Base-by-base conservation (phyloP, 2,888 invertebrate genomes). In the Clivina fossor region DNA sequence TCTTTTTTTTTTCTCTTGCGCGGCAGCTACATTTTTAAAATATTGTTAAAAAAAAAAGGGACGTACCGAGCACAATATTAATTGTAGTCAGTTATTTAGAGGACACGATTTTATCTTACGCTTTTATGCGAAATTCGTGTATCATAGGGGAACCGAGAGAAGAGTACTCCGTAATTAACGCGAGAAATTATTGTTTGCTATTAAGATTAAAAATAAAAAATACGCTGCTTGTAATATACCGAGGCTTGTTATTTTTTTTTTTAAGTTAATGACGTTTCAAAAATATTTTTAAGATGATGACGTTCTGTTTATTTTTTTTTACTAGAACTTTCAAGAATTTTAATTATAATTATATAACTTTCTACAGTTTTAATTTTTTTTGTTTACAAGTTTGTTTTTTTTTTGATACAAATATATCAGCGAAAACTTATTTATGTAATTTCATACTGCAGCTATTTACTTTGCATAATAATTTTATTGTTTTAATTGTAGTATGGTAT, bases 181-280 rank as follows among this genome's bases (percentile, higher is more conserved):
- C 15, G 18, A n/a, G 16, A 37, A 37, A 37, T 37, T 37, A 37
- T 37, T 37, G 37, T 37, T 16, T 37, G 37, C 7, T 37, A 7
- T 37, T 37, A 15, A 37, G 37, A 37, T 37, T 37, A 37, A 37
- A 37, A 16, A 3, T 11, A 15, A 3, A 35, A 35, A 35, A 16
- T 13, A 37, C 5, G 18, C 18, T 30, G 2, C n/a, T 30, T 30
- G n/a, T n/a, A n/a, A n/a, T n/a, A n/a, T n/a, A n/a, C n/a, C n/a
- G n/a, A n/a, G n/a, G n/a, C n/a, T n/a, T n/a, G n/a, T n/a, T n/a
- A n/a, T n/a, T n/a, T n/a, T n/a, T n/a, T n/a, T n/a, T n/a, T n/a
- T n/a, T n/a, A n/a, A n/a, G n/a, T n/a, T n/a, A n/a, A n/a, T n/a
- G n/a, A n/a, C n/a, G n/a, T n/a, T n/a, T n/a, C n/a, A n/a, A n/a